Evolutionary conservation across 2,113 vertebrate genomes (phyloP).

Genomic region (Cranoglanis bouderius): DNA sequence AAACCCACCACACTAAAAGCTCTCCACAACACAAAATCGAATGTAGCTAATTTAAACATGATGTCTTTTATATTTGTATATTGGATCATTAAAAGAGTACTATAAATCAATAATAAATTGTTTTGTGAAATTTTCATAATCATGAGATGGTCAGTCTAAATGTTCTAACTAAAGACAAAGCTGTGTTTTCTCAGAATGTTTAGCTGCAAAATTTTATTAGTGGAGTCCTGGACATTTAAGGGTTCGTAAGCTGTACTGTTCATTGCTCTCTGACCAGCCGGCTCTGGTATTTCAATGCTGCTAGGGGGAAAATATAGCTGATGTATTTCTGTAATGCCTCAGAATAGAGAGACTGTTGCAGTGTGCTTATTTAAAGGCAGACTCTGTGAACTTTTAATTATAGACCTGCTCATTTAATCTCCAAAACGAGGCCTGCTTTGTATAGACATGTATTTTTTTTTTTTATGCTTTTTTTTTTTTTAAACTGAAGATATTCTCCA

Average conservation of each 20-base stretch:
- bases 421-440: background rate
- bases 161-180: conserved; percentile 15
- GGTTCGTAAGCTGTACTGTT: conserved; percentile 34
- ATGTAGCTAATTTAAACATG: background rate
- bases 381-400: conserved; percentile 47
- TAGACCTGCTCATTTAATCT: conserved; percentile 16
- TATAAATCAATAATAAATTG: too few species aligned
- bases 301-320: conserved; percentile 58
- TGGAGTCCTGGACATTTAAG: conserved; percentile 7
- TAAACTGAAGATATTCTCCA: background rate
- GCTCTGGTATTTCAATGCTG: conserved; percentile 44
- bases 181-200: conserved; percentile 32
- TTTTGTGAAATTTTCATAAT: background rate
- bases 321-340: conserved; percentile 66
- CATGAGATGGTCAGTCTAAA: background rate
- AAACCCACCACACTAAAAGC: conserved; percentile 26
- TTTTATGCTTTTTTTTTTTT: background rate
- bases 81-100: background rate
- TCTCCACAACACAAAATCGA: conserved; percentile 26
- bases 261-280: conserved; percentile 38
- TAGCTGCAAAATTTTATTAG: background rate
- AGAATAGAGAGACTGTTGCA: conserved; percentile 63
- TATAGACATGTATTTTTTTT: background rate
- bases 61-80: background rate
- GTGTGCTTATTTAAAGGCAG: conserved; percentile 28